A percentile compares a stretch with the other conserved stretches of the same genome.
Evolutionary conservation across 2,113 vertebrate genomes (phyloP).

Genomic region (Hippopotamus amphibius): DNA sequence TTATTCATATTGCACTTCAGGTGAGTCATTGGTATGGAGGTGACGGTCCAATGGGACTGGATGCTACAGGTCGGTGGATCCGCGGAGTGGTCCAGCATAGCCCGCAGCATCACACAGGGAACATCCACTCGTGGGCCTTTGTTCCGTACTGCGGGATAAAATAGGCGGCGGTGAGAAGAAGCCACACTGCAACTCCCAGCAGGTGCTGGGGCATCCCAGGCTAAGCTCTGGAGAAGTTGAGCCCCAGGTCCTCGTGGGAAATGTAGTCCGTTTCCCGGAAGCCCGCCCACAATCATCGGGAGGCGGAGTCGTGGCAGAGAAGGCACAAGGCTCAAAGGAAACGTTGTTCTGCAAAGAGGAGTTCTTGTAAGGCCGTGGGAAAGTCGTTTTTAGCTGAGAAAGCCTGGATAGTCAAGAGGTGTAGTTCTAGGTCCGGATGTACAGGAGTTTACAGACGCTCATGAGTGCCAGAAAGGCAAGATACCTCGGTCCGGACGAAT

Average conservation of each 20-base stretch:
- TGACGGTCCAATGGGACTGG: neutral
- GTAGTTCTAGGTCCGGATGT: neutral
- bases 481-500: neutral
- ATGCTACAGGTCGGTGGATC: neutral
- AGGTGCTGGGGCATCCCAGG: neutral
- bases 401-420: neutral
- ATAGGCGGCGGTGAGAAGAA: rapidly evolving
- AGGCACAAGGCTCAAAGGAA: neutral
- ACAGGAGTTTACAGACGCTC: neutral
- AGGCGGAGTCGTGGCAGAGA: rapidly evolving
- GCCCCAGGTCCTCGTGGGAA: neutral
- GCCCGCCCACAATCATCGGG: rapidly evolving
- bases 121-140: slow-evolving; percentile 89
- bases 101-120: slow-evolving; percentile 81
- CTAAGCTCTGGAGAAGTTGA: rapidly evolving
- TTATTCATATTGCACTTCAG: slow-evolving; percentile 74
- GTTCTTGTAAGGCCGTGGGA: neutral
- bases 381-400: neutral
- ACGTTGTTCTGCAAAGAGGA: neutral
- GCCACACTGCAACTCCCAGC: slow-evolving; percentile 25
- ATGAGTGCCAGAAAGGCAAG: neutral
- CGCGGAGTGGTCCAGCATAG: neutral
- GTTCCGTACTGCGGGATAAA: slow-evolving; percentile 89
- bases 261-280: neutral
- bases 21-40: neutral